These are phyloP conservation scores for Solenodon paradoxus DNA, from an alignment of 2,113 vertebrate species.

Conservation along the genomic window DNA sequence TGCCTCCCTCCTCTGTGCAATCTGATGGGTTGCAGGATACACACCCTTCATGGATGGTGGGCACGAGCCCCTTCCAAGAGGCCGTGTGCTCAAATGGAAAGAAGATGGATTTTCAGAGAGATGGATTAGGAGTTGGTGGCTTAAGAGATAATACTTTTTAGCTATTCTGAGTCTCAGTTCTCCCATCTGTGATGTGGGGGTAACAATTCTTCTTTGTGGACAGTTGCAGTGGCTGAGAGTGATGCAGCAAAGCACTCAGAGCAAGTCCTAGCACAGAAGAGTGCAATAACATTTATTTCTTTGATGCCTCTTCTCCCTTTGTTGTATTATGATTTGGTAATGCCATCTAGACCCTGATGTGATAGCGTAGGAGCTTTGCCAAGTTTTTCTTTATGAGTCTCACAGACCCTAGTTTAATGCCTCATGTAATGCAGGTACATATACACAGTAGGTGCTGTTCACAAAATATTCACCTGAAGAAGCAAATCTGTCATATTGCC, in stretches of 20 bases:
- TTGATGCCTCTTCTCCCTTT: background rate
- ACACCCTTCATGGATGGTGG: background rate
- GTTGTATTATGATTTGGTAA: background rate
- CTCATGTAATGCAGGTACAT: background rate
- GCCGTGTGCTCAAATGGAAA: background rate
- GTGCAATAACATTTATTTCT: background rate
- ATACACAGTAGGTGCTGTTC: background rate
- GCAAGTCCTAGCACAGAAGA: background rate
- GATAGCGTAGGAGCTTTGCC: background rate
- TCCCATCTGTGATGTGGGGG: background rate
- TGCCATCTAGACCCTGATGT: background rate
- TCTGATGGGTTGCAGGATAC: background rate
- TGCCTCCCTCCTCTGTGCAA: background rate
- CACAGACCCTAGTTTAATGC: background rate
- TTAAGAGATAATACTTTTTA: no score
- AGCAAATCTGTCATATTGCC: background rate
- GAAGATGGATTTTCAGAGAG: background rate
- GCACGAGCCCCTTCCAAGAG: background rate
- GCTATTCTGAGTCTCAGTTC: background rate
- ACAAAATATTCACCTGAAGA: background rate
- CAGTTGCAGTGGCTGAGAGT: background rate
- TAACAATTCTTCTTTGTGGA: background rate
- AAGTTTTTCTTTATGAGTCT: background rate
- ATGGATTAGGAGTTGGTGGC: background rate
- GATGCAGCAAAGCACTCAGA: background rate